Percentiles rank a stretch among this genome's conserved stretches.
Conservation (phyloP, 2,888 invertebrate genomes). For the Drosophila maculinotata region DNA sequence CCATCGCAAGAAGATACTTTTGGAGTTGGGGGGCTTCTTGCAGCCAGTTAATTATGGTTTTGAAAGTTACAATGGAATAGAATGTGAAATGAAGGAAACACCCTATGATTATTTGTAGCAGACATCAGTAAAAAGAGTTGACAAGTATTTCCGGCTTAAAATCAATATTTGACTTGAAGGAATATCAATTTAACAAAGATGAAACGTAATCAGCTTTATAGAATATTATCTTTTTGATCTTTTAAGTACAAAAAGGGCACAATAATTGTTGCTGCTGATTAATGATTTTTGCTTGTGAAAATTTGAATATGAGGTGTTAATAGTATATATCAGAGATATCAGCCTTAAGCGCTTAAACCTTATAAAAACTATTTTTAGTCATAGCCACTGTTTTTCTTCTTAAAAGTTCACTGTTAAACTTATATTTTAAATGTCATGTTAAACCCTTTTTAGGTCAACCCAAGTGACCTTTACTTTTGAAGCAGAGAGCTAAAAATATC, state of each 20-base stretch:
- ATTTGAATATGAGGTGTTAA: too few relatives aligned
- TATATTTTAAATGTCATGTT: too few relatives aligned
- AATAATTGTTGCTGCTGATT: not conserved
- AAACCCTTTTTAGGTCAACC: too few relatives aligned
- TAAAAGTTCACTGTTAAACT: too few relatives aligned
- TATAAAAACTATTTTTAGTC: too few relatives aligned
- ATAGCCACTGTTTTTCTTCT: too few relatives aligned
- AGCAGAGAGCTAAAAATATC: too few relatives aligned
- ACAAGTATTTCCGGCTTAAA: constrained; percentile 45
- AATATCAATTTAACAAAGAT: not conserved
- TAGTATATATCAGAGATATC: too few relatives aligned
- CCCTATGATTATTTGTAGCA: constrained; percentile 6
- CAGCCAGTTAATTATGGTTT: constrained; percentile 45
- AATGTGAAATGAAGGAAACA: constrained; percentile 6
- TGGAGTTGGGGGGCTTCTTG: constrained; percentile 1
- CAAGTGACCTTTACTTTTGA: too few relatives aligned
- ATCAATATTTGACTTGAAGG: constrained; percentile 25
- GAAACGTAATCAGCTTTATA: not conserved
- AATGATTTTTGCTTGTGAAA: too few relatives aligned
- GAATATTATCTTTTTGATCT: not conserved
- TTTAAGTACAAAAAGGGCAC: too few relatives aligned
- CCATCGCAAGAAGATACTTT: constrained; percentile 17
- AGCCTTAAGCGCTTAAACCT: too few relatives aligned
- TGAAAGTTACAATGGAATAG: constrained; percentile 2
- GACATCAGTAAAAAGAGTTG: constrained; percentile 15